A percentile compares a stretch with the other conserved stretches of the same genome.
These are phyloP conservation scores for Brienomyrus brachyistius DNA, from an alignment of 2,113 vertebrate genomes.

Conservation along the genomic window DNA sequence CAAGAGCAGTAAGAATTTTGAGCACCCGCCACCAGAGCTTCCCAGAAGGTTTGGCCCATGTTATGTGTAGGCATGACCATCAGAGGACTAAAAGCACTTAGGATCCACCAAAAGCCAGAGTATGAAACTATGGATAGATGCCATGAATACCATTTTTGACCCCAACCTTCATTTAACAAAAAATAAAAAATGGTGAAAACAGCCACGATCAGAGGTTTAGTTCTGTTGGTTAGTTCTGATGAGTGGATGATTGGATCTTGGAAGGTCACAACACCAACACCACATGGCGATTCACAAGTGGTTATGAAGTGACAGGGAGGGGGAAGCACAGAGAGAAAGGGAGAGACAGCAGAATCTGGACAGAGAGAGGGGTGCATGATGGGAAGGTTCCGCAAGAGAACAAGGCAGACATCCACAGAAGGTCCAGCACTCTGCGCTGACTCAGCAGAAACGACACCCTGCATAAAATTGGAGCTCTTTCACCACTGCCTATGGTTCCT, in stretches of 20 bases:
- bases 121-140: not conserved
- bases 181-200: not conserved
- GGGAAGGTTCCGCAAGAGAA: not conserved
- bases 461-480: not conserved
- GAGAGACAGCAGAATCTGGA: constrained; percentile 9
- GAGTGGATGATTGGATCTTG: not conserved
- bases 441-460: not conserved
- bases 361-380: not conserved
- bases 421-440: not conserved
- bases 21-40: not conserved
- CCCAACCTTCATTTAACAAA: not conserved
- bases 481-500: not conserved
- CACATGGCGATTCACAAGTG: constrained; percentile 23
- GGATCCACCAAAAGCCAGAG: not conserved
- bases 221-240: constrained; percentile 3
- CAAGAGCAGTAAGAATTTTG: not conserved
- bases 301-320: constrained; percentile 5
- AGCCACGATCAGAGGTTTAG: not conserved
- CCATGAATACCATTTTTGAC: not conserved
- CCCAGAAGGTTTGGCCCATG: not conserved
- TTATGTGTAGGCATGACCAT: not conserved
- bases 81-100: not conserved
- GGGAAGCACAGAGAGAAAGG: not conserved
- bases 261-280: not conserved
- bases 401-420: not conserved